Conservation (phyloP, 2,888 invertebrate species). For the Nemapogon koenigi region DNA sequence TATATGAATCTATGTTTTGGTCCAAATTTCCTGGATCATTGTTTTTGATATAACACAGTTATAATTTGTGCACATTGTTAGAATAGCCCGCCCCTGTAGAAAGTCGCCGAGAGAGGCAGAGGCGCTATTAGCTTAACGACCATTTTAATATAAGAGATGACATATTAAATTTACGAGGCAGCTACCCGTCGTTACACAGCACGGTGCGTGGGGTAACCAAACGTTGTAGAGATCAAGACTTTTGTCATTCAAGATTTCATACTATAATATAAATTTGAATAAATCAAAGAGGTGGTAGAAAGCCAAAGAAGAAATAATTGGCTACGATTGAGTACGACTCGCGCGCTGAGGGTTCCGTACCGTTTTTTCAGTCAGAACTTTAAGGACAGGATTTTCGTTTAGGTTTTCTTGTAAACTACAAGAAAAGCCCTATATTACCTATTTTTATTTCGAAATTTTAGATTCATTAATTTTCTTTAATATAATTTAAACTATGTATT, state of each 20-base stretch:
- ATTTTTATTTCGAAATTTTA: no score
- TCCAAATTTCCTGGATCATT: background rate
- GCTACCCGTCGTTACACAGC: slow-evolving; percentile 32
- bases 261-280: slow-evolving; percentile 51
- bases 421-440: no score
- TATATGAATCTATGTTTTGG: no score
- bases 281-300: no score
- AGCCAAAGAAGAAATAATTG: no score
- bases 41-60: slow-evolving; percentile 13
- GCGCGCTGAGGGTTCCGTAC: no score
- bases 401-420: no score
- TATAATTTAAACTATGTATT: no score
- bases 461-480: no score
- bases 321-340: no score
- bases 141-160: slow-evolving; percentile 63
- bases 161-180: slow-evolving; percentile 61
- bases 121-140: slow-evolving; percentile 60
- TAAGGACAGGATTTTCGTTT: no score
- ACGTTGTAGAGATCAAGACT: slow-evolving; percentile 42
- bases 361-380: no score
- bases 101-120: slow-evolving; percentile 38
- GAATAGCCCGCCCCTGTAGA: slow-evolving; percentile 34
- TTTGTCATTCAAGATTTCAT: slow-evolving; percentile 55
- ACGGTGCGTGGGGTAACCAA: slow-evolving; percentile 9
- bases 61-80: slow-evolving; percentile 4